Evolutionary conservation across 1,140 invertebrate genomes (phyloP), one percentile per base, ranked within the genome.

Genomic region (Alviniconcha marisindica): DNA sequence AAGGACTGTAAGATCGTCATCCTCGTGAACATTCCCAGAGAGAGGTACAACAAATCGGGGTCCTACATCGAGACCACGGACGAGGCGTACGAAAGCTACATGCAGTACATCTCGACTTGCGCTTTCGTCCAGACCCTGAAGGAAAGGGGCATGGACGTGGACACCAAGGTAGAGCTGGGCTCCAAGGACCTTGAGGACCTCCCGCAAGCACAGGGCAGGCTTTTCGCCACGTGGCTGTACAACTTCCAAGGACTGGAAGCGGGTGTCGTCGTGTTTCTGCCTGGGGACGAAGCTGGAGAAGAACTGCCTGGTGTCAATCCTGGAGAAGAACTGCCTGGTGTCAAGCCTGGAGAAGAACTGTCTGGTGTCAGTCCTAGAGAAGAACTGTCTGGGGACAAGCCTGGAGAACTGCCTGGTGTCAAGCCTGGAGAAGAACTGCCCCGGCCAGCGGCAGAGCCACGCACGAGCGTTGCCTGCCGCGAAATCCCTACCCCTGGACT

Each of bases 211-310:
- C 15, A 69, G 0, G 21, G n/a, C 1, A 21, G 15, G 2, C 42
- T 54, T 14, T 18, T 82, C 33, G 71, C 82, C 2, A 81, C 78
- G 7, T 85, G 84, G 84, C 40, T 85, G 36, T 83, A 81, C 84
- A 77, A 82, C 28, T 85, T 81, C 60, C 81, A 83, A 33, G 84
- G 84, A 15, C 33, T 85, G 82, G 82, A 85, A 71, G 83, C 79
- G 12, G 80, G 54, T 10, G 82, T 85, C 31, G 69, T 85, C 38
- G 66, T 85, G 5, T 85, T 63, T 44, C 18, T 85, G 21, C 84
- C 84, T 14, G 84, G 81, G 1, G 84, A 83, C 44, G 18, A 42
- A 38, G 40, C 56, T 81, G 78, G 4, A 31, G 51, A 71, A 1
- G 38, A 83, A 21, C 28, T 69, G 40, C 77, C 40, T 56, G 24